phyloP scores from a whole-genome alignment of 2,113 vertebrate species.

The Oriolus oriolus region DNA sequence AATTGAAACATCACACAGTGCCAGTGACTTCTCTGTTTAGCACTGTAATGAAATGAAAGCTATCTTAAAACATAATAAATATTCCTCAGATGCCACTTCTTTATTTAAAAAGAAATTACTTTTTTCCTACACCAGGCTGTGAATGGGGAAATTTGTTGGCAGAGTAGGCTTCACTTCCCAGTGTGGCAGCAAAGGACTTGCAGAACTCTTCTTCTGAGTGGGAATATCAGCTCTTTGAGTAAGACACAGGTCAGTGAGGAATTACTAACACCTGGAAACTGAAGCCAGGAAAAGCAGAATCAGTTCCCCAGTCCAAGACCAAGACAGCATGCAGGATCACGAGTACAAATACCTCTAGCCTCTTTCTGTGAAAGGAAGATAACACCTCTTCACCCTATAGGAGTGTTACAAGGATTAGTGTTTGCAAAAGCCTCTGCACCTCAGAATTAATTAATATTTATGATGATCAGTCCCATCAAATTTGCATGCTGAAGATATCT shows the following conservation, averaged over 20 bases:
- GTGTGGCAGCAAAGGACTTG: neutral
- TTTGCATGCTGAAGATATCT: neutral
- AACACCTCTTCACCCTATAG: neutral
- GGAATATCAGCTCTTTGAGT: neutral
- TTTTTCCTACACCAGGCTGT: neutral
- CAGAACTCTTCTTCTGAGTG: neutral
- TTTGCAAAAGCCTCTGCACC: neutral
- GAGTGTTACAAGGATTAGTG: neutral
- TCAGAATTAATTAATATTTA: neutral
- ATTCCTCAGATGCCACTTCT: neutral
- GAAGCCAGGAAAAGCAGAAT: neutral
- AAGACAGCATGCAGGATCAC: accelerated
- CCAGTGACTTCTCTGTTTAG: neutral
- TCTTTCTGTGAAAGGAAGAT: neutral
- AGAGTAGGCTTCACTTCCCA: neutral
- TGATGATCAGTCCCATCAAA: neutral
- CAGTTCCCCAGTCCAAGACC: neutral
- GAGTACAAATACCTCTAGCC: neutral
- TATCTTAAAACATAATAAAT: neutral
- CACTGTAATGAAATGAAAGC: neutral
- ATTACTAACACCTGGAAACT: neutral
- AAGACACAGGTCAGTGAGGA: neutral
- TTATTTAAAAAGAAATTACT: neutral
- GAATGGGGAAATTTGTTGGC: neutral
- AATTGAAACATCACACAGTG: neutral